phyloP scores from a whole-genome alignment of 2,113 vertebrate genomes.

The Pycnonotus jocosus region DNA sequence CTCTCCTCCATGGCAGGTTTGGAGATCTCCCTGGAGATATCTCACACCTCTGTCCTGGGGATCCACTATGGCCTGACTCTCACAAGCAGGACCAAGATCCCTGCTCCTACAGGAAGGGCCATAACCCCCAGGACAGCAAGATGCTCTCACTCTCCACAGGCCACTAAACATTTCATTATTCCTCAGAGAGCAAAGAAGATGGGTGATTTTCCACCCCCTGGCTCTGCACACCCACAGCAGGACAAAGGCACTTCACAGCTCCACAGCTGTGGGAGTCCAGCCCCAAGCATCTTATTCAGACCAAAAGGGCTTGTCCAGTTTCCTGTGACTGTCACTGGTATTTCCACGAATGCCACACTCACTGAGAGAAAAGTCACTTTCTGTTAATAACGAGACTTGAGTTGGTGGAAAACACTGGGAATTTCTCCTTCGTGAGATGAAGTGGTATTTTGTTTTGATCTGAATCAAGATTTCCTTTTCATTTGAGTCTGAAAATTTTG shows the following conservation, averaged over 20 bases:
- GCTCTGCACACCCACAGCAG: not conserved
- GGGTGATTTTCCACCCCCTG: not conserved
- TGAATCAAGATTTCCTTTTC: not conserved
- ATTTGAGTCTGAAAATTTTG: not conserved
- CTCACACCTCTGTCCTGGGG: not conserved
- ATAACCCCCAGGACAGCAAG: not conserved
- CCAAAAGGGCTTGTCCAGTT: constrained; percentile 2
- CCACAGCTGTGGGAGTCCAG: not conserved
- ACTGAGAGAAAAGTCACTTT: not conserved
- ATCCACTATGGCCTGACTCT: not conserved
- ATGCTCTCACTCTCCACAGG: not conserved
- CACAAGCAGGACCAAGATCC: not conserved
- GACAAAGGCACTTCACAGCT: constrained; percentile 13
- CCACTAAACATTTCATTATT: not conserved
- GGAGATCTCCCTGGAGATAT: not conserved
- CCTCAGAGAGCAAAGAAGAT: not conserved
- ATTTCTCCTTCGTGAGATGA: not conserved
- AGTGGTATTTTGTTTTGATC: not conserved
- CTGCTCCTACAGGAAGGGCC: not conserved
- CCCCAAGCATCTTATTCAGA: constrained; percentile 1
- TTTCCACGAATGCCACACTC: not conserved
- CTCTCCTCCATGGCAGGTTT: not conserved
- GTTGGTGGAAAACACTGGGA: constrained; percentile 36
- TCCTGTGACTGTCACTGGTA: not conserved
- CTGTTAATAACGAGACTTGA: not conserved